These are phyloP conservation scores for Sebastes iracundus DNA, from an alignment of 2,797 vertebrate genomes.

Conservation along the genomic window DNA sequence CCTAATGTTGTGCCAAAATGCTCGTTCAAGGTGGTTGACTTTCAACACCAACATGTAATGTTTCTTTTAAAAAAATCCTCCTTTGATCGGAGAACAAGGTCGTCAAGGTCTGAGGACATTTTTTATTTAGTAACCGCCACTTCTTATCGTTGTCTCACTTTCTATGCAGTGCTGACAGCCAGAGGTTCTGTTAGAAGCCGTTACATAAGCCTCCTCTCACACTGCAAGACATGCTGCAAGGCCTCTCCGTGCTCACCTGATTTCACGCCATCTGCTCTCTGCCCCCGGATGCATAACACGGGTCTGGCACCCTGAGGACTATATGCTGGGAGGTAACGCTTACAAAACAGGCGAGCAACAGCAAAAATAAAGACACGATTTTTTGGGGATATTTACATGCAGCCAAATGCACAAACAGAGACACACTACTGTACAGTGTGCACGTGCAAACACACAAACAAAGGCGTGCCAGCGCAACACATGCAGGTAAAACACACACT, in stretches of 20 bases:
- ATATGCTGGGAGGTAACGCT: background rate
- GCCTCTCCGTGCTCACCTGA: slow-evolving; percentile 68
- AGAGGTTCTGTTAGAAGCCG: slow-evolving; percentile 39
- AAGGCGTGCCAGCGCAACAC: background rate
- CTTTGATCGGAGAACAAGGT: background rate
- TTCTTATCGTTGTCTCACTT: slow-evolving; percentile 13
- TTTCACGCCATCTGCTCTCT: slow-evolving; percentile 61
- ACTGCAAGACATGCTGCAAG: slow-evolving; percentile 66
- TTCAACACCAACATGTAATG: background rate
- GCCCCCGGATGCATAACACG: background rate
- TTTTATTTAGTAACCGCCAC: background rate
- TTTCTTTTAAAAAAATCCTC: slow-evolving; percentile 1
- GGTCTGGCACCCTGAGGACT: slow-evolving; percentile 40
- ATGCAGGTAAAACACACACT: background rate
- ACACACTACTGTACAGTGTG: background rate
- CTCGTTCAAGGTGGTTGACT: background rate
- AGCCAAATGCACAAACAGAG: background rate
- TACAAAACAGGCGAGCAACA: background rate
- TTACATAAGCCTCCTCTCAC: slow-evolving; percentile 67
- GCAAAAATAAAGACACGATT: background rate
- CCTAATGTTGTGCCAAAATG: background rate
- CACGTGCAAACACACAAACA: background rate
- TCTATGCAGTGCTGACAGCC: slow-evolving; percentile 26
- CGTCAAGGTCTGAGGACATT: background rate
- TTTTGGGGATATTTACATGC: background rate